Conservation (phyloP, 2,113 vertebrate species). For the Tonatia bakeri region DNA sequence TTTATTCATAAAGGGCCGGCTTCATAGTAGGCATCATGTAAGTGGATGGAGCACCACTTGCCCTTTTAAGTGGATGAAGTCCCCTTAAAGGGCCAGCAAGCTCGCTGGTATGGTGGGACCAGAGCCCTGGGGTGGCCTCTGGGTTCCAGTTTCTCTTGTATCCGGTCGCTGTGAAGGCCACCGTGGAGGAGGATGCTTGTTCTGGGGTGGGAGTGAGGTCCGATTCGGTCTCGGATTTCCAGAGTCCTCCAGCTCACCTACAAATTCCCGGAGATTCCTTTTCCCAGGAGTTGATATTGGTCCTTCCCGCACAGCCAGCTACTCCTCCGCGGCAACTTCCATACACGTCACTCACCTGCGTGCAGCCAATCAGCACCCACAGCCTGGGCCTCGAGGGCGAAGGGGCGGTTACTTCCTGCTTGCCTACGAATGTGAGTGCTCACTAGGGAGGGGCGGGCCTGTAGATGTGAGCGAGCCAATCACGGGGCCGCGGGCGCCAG, state of each 20-base stretch:
- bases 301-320: background rate
- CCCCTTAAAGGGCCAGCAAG: background rate
- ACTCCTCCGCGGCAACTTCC: background rate
- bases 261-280: background rate
- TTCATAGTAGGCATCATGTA: background rate
- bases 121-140: background rate
- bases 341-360: background rate
- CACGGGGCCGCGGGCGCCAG: accelerated
- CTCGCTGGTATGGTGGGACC: background rate
- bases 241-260: background rate
- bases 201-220: no score
- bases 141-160: background rate
- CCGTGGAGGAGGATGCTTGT: background rate
- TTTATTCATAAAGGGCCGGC: background rate
- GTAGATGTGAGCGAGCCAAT: background rate
- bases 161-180: background rate
- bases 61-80: background rate
- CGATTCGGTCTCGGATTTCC: background rate
- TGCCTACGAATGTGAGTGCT: background rate
- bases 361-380: background rate
- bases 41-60: background rate
- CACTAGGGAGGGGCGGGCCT: background rate
- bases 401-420: background rate
- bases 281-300: background rate
- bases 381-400: background rate